A percentile compares a stretch with the other conserved stretches of the same genome.
Conservation (phyloP, 2,797 vertebrate genomes). For the Gymnopithys bicolor region DNA sequence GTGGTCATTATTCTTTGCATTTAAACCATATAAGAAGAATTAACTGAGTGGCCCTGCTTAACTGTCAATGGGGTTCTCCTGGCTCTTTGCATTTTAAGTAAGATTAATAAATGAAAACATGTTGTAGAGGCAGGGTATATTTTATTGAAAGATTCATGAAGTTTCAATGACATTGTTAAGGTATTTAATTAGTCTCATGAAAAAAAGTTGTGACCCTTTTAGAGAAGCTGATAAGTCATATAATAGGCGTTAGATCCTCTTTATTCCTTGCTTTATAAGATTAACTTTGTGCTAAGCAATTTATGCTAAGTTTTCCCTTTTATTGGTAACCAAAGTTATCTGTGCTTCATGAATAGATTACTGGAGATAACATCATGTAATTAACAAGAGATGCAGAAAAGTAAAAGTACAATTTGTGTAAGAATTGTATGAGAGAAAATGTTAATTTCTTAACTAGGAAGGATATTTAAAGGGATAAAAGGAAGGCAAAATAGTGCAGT, state of each 20-base stretch:
- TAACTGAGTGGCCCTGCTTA: slow-evolving; percentile 73
- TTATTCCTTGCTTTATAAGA: slow-evolving; percentile 83
- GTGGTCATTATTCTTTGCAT: slow-evolving; percentile 73
- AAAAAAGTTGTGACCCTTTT: slow-evolving; percentile 82
- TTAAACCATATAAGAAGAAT: slow-evolving; percentile 77
- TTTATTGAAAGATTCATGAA: slow-evolving; percentile 82
- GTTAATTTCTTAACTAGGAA: slow-evolving; percentile 93
- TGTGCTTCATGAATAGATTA: slow-evolving; percentile 91
- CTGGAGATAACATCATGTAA: slow-evolving; percentile 94
- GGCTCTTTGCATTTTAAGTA: slow-evolving; percentile 87
- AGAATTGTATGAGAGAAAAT: slow-evolving; percentile 87
- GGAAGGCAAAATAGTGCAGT: slow-evolving; percentile 85
- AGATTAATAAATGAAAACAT: slow-evolving; percentile 91
- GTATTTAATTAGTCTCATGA: slow-evolving; percentile 85
- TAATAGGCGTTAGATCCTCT: slow-evolving; percentile 86
- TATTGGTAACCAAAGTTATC: slow-evolving; percentile 84
- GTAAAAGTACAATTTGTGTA: slow-evolving; percentile 87
- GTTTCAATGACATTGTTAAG: slow-evolving; percentile 83
- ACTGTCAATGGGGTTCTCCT: slow-evolving; percentile 81
- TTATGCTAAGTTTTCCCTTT: slow-evolving; percentile 87
- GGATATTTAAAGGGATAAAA: slow-evolving; percentile 90
- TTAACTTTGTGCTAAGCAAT: slow-evolving; percentile 96
- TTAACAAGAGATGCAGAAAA: slow-evolving; percentile 91
- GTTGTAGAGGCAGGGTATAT: slow-evolving; percentile 75
- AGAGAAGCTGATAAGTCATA: slow-evolving; percentile 83